A percentile compares a stretch with the other conserved stretches of the same genome.
Evolutionary conservation across 2,113 vertebrate species (phyloP).

Genomic region (Pelecanoides urinatrix): DNA sequence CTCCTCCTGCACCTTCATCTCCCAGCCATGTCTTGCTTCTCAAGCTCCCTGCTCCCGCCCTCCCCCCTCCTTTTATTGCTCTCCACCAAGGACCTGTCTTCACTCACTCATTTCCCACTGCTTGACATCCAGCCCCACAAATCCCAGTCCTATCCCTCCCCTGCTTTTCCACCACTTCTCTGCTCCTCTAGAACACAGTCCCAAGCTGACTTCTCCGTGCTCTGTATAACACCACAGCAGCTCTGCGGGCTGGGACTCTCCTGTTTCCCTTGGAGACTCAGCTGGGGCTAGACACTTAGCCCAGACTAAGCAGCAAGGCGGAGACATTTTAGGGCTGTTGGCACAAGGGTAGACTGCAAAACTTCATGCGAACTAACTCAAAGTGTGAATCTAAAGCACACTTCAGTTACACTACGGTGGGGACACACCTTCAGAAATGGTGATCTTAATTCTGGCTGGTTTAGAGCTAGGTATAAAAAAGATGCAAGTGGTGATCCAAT

Average conservation of each 20-base stretch:
- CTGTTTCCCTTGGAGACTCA: not conserved
- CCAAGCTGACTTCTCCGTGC: not conserved
- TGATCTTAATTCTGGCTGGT: not conserved
- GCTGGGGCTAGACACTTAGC: not conserved
- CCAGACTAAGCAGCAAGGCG: not conserved
- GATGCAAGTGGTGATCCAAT: not conserved
- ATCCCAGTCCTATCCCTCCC: not conserved
- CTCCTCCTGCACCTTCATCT: not conserved
- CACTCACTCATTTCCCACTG: not conserved
- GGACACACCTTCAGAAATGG: not conserved
- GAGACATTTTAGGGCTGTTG: not conserved
- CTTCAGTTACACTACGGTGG: not conserved
- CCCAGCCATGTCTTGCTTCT: not conserved
- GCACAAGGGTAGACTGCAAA: not conserved
- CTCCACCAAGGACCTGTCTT: not conserved
- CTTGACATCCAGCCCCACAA: not conserved
- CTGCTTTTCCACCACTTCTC: not conserved
- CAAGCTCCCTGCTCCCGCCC: not conserved
- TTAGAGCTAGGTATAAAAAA: not conserved
- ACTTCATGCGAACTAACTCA: not conserved
- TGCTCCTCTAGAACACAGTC: not conserved
- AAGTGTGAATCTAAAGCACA: not conserved
- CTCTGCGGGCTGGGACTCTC: not conserved
- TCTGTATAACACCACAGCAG: not conserved
- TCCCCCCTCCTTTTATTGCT: not conserved